Base-by-base conservation (phyloP, 92 coral and sea anemone species). In the Umimayanthus chanpuru region DNA sequence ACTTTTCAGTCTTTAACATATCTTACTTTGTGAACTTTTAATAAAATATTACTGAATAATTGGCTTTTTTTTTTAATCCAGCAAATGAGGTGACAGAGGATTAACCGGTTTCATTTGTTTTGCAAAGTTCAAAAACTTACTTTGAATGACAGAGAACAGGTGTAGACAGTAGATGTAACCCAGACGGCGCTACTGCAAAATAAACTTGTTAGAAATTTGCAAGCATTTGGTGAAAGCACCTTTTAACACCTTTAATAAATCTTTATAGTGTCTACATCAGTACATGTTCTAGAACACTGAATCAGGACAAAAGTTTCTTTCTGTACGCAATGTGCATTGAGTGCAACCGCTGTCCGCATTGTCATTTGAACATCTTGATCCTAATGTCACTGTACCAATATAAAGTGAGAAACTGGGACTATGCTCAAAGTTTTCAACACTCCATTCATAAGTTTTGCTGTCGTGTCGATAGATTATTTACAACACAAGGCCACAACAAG, bases 401-500 rank as follows among this genome's bases (percentile, higher is more conserved):
- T 61, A 61, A 72, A 72, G 20, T 72, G 4, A 72, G 11, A 72
- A 72, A 29, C 76, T 72, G 5, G 25, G 68, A 3, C 68, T 29
- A 23, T 30, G 16, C 40, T 25, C 76, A 12, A 58, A 26, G 50
- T 30, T 81, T 81, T 81, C 73, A 81, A 18, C 85, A 58, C 85
- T 23, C 53, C 47, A 32, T 81, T 81, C 72, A 81, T 81, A 56
- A 23, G 61, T 81, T 58, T 81, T 38, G 28, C 49, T 58, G 23
- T 78, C 40, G 65, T 36, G 85, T 32, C 85, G 71, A 81, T 29
- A 61, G 85, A 49, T 61, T 81, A 30, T 11, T 58, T 61, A 61
- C 26, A 53, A 80, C 41, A 32, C 71, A 81, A 65, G 73, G 32
- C 82, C 23, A 2, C 29, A 7, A 18, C 41, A 55, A 25, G 82